Percentiles rank a stretch among this genome's conserved stretches.
Evolutionary conservation across 2,113 vertebrate species (phyloP).

Genomic region (Sorex araneus): DNA sequence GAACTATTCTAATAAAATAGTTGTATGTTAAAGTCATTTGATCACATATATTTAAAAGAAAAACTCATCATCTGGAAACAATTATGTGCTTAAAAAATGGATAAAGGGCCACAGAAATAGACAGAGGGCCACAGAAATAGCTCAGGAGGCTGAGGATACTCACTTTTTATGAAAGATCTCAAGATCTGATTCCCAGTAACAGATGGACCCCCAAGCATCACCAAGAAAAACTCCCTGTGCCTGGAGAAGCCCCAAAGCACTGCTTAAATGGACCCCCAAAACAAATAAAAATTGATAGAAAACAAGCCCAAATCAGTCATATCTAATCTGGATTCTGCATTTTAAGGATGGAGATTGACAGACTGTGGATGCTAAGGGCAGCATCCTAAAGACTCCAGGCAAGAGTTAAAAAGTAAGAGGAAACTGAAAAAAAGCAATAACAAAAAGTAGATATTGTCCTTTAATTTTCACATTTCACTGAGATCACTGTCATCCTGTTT

Average conservation of each 20-base stretch:
- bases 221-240: too few relatives aligned
- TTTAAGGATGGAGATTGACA: conserved; percentile 96
- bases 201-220: too few relatives aligned
- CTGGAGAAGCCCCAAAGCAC: too few relatives aligned
- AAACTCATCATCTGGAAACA: neutral
- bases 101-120: too few relatives aligned
- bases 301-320: conserved; percentile 95
- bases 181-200: too few relatives aligned
- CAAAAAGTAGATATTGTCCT: neutral
- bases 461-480: conserved; percentile 8
- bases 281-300: conserved; percentile 90
- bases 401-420: neutral
- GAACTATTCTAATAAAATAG: neutral
- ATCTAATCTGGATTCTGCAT: conserved; percentile 95
- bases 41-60: neutral
- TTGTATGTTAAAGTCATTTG: neutral
- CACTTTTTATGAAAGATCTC: too few relatives aligned
- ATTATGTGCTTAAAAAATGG: conserved; percentile 83
- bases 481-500: too few relatives aligned
- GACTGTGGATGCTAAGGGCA: conserved; percentile 93
- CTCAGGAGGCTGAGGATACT: too few relatives aligned
- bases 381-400: conserved; percentile 93
- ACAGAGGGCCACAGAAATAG: too few relatives aligned
- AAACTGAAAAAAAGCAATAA: conserved; percentile 16
- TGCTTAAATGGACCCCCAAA: too few relatives aligned